These are phyloP conservation scores for Amazona finschi DNA, from an alignment of 2,797 vertebrate genomes.

Conservation along the genomic window DNA sequence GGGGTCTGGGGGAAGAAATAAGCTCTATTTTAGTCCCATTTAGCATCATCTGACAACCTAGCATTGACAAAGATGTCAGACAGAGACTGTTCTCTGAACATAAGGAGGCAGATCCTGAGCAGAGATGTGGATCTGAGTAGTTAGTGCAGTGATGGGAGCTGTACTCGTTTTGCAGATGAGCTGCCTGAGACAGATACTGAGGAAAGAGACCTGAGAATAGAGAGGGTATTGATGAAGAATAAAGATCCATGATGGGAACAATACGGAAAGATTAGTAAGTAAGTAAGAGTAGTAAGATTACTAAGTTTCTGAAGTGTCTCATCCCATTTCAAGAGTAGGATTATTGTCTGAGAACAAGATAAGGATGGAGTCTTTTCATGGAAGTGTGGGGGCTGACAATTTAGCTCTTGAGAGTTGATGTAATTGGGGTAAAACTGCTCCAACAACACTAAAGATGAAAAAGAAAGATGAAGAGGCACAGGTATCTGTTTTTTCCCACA, in stretches of 20 bases:
- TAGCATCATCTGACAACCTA: not conserved
- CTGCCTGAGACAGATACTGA: not conserved
- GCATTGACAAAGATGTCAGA: not conserved
- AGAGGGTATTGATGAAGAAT: not conserved
- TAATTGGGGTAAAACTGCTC: not conserved
- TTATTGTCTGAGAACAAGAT: not conserved
- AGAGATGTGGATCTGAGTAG: not conserved
- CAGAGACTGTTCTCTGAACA: not conserved
- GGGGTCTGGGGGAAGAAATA: not conserved
- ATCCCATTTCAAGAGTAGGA: not conserved
- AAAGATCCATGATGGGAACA: not conserved
- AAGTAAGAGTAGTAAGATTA: not conserved
- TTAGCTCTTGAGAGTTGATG: not conserved
- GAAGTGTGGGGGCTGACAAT: not conserved
- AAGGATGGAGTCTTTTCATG: not conserved
- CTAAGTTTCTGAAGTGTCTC: not conserved
- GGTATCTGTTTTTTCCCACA: fast-evolving
- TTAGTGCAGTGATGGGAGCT: not conserved
- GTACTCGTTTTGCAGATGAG: not conserved
- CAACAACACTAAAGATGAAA: not conserved
- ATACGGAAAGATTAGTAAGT: not conserved
- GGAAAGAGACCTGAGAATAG: not conserved
- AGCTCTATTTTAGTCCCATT: not conserved
- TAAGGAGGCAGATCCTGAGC: not conserved
- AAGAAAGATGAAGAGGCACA: not conserved